These are phyloP conservation scores for Tetrax tetrax DNA, from an alignment of 2,113 vertebrate genomes.

Conservation along the genomic window DNA sequence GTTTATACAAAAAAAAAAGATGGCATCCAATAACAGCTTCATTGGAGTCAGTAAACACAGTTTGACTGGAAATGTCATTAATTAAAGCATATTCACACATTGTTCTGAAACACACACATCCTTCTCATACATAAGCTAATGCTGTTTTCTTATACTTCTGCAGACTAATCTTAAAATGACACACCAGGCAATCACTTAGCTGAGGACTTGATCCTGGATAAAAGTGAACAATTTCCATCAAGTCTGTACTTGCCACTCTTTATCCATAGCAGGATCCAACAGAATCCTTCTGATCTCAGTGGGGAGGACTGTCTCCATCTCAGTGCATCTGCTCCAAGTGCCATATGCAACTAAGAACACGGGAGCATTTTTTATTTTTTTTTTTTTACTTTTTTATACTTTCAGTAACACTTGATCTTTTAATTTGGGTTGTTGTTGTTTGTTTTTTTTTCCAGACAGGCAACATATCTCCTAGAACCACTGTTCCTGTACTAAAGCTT, in stretches of 20 bases:
- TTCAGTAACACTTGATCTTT: not conserved
- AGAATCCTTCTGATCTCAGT: not conserved
- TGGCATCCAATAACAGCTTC: not conserved
- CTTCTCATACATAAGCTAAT: not conserved
- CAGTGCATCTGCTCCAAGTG: not conserved
- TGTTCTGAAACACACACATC: not conserved
- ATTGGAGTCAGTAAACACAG: not conserved
- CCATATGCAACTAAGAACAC: not conserved
- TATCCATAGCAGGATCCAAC: not conserved
- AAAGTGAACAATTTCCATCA: not conserved
- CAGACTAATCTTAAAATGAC: not conserved
- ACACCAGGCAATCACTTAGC: not conserved
- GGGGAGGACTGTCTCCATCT: not conserved
- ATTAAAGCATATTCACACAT: slow-evolving; percentile 24
- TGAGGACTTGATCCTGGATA: not conserved
- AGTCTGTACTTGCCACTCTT: not conserved
- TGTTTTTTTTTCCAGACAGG: not conserved
- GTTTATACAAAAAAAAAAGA: not conserved
- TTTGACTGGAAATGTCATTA: slow-evolving; percentile 2
- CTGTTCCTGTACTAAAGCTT: not conserved
- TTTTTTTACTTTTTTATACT: not conserved
- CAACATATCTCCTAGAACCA: not conserved
- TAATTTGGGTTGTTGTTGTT: not conserved
- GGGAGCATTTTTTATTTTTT: not conserved
- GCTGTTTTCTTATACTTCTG: not conserved